Conservation (phyloP, 2,113 vertebrate species). For the Nymphicus hollandicus region DNA sequence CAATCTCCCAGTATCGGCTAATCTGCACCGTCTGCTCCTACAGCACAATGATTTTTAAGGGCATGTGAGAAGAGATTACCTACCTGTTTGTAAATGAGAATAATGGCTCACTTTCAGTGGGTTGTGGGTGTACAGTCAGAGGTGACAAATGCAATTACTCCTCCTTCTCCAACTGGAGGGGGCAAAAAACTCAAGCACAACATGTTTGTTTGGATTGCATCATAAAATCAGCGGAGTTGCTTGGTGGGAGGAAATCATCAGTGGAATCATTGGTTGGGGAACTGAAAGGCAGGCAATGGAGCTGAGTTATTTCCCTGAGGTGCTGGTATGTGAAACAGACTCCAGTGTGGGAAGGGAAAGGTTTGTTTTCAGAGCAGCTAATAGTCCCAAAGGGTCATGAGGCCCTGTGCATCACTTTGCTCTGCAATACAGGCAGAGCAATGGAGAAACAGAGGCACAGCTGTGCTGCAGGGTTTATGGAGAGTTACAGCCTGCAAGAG, state of each 20-base stretch:
- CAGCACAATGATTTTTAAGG: constrained; percentile 48
- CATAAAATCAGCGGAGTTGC: background rate
- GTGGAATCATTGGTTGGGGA: background rate
- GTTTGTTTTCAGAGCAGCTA: constrained; percentile 23
- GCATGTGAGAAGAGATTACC: constrained; percentile 49
- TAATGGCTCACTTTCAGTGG: constrained; percentile 36
- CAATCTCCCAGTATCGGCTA: constrained; percentile 43
- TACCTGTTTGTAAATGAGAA: constrained; percentile 64
- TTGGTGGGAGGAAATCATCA: background rate
- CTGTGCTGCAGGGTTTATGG: background rate
- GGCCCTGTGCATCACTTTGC: background rate
- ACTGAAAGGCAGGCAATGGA: background rate
- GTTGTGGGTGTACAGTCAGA: background rate
- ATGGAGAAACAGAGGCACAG: background rate
- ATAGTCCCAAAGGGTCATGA: background rate
- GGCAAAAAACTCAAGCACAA: background rate
- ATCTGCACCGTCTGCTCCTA: constrained; percentile 50
- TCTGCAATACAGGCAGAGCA: background rate
- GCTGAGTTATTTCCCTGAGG: background rate
- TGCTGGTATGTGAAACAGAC: background rate
- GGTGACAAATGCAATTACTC: constrained; percentile 48
- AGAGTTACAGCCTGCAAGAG: background rate
- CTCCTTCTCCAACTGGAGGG: background rate
- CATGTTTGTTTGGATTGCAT: background rate
- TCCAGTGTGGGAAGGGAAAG: background rate